Evolutionary conservation across 1,140 invertebrate genomes (phyloP), one percentile per base, ranked within the genome.

Genomic region (Pseudomyrmex pallidus): DNA sequence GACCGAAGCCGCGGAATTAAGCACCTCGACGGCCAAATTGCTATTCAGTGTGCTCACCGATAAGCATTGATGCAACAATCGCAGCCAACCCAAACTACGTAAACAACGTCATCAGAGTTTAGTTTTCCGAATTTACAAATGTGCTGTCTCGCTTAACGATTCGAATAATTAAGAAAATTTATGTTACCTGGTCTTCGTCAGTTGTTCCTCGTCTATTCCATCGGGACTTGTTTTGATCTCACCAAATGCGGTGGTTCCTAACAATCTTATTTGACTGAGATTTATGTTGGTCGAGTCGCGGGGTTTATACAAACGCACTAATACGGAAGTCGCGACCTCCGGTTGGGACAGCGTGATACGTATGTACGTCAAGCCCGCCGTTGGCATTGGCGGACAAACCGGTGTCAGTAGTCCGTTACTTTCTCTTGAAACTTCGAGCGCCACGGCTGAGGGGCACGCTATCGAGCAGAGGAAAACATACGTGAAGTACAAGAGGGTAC

Each of bases 361-460:
- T 91, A 99, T 98, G 88, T 96, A 97, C 0, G 97, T 97, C 90
- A 98, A 96, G 66, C 98, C 98, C 62, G 97, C 97, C 2, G 98
- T 98, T 46, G 96, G 95, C 90, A 97, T 94, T 13, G 97, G 97
- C 62, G 96, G 95, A 91, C 96, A 96, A 46, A 97, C 95, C 1
- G 97, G 96, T 2, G 96, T 95, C 2, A 96, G 90, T 63, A 94
- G 92, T 8, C 94, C 94, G 56, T 96, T 96, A 17, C 95, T 95
- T 78, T 96, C 95, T 8, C 95, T 91, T 0, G 95, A 95, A 44
- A 96, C 95, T 93, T 99, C 98, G 48, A 99, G 93, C 10, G 97
- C 97, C 1, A 99, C 97, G n/a, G 97, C 97, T 9, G 97, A 97
- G 5, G 98, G 98, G 89, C 98, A 98, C 5, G 98, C 97, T 96